phyloP scores from a whole-genome alignment of 2,797 vertebrate genomes.

The Brachyalestes nurse region DNA sequence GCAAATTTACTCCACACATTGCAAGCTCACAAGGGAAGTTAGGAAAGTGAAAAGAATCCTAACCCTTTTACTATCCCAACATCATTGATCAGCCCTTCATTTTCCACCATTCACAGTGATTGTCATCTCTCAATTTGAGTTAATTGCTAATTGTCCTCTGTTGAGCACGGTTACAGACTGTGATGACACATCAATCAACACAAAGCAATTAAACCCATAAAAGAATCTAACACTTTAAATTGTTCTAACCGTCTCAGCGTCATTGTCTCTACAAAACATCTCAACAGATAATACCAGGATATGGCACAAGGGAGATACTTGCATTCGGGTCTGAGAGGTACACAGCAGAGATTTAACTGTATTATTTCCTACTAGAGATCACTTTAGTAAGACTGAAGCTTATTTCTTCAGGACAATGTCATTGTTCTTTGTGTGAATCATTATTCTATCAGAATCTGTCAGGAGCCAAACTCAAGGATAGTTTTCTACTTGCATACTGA shows the following conservation, averaged over 20 bases:
- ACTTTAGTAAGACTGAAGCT: not conserved
- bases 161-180: not conserved
- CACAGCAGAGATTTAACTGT: not conserved
- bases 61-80: not conserved
- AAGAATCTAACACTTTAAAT: not conserved
- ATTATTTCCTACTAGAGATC: conserved; percentile 5
- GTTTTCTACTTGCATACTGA: not conserved
- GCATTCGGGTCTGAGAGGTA: not conserved
- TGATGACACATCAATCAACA: conserved; percentile 11
- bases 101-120: not conserved
- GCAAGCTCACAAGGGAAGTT: not conserved
- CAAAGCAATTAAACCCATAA: conserved; percentile 22
- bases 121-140: not conserved
- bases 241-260: not conserved
- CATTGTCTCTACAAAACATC: not conserved
- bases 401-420: not conserved
- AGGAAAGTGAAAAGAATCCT: not conserved
- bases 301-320: not conserved
- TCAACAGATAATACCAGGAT: not conserved
- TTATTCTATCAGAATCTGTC: not conserved
- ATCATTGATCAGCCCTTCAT: not conserved
- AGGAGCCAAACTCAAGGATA: no score
- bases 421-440: not conserved
- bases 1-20: not conserved
- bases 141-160: conserved; percentile 22